Evolutionary conservation across 2,888 invertebrate genomes (phyloP).

Genomic region (Stenodema calcarata): DNA sequence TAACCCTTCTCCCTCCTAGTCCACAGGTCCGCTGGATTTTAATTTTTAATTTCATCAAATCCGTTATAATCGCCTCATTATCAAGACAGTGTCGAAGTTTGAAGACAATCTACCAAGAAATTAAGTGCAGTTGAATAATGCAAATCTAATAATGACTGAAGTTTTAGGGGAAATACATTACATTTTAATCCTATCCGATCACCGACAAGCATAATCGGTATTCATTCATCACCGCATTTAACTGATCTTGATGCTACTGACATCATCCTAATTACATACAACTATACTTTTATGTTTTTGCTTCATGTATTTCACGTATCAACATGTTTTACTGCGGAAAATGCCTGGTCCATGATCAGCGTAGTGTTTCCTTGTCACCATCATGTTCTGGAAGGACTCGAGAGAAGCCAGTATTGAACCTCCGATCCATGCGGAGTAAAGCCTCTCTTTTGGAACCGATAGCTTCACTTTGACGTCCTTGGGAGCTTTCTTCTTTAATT

Average conservation of each 20-base stretch:
- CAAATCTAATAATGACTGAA: too few relatives aligned
- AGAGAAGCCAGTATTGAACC: slow-evolving; percentile 87
- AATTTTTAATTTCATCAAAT: not conserved
- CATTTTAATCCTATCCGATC: too few relatives aligned
- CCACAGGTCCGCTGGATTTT: not conserved
- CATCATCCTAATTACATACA: too few relatives aligned
- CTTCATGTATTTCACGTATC: not conserved
- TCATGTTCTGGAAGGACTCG: slow-evolving; percentile 49
- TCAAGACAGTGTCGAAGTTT: too few relatives aligned
- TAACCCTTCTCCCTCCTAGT: not conserved
- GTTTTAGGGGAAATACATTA: too few relatives aligned
- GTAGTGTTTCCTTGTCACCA: slow-evolving; percentile 29
- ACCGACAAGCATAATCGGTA: too few relatives aligned
- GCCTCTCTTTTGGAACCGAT: slow-evolving; percentile 88
- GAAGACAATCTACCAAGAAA: too few relatives aligned
- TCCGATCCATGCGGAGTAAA: slow-evolving; percentile 90
- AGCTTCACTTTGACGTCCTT: slow-evolving; percentile 94
- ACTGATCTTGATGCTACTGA: too few relatives aligned
- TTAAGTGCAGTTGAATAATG: too few relatives aligned
- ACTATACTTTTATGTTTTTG: not conserved
- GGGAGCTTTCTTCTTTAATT: slow-evolving; percentile 86
- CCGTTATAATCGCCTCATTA: too few relatives aligned
- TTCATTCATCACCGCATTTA: too few relatives aligned
- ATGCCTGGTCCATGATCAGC: slow-evolving; percentile 16
- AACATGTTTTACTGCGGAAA: not conserved